Conservation (phyloP, 92 coral and sea anemone species). For the Zoanthus sociatus region DNA sequence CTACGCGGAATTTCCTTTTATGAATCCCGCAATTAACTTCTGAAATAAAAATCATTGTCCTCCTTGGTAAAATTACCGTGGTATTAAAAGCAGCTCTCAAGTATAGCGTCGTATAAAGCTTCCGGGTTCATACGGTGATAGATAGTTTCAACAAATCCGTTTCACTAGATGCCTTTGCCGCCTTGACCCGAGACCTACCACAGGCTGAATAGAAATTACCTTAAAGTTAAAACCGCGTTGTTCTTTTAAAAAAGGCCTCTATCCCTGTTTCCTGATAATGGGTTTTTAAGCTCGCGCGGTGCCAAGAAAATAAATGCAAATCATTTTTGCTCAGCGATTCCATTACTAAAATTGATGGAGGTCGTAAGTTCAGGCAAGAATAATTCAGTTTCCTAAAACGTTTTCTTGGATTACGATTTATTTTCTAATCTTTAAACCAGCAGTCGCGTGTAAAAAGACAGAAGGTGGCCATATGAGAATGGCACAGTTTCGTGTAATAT, state of each 20-base stretch:
- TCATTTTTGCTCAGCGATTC: not conserved
- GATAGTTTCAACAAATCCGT: conserved; percentile 18
- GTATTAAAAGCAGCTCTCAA: not conserved
- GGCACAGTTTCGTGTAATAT: not conserved
- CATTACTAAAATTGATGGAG: not conserved
- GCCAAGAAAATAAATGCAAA: conserved; percentile 20
- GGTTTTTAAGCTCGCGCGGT: conserved; percentile 32
- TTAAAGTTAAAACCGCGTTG: not conserved
- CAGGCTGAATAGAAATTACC: not conserved
- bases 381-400: conserved; percentile 1
- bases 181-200: conserved; percentile 32
- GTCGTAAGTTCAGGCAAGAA: conserved; percentile 17
- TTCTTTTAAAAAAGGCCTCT: not conserved
- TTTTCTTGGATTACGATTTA: conserved; percentile 18
- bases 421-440: conserved; percentile 40
- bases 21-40: not conserved
- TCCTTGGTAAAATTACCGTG: not conserved
- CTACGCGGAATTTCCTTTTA: not conserved
- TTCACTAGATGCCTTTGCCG: not conserved
- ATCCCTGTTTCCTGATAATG: not conserved
- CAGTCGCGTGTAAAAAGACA: conserved; percentile 2
- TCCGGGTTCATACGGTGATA: conserved; percentile 46
- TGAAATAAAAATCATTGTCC: not conserved
- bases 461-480: conserved; percentile 45
- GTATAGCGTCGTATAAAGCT: not conserved